Evolutionary conservation across 2,113 vertebrate species (phyloP).

Genomic region (Origma solitaria): DNA sequence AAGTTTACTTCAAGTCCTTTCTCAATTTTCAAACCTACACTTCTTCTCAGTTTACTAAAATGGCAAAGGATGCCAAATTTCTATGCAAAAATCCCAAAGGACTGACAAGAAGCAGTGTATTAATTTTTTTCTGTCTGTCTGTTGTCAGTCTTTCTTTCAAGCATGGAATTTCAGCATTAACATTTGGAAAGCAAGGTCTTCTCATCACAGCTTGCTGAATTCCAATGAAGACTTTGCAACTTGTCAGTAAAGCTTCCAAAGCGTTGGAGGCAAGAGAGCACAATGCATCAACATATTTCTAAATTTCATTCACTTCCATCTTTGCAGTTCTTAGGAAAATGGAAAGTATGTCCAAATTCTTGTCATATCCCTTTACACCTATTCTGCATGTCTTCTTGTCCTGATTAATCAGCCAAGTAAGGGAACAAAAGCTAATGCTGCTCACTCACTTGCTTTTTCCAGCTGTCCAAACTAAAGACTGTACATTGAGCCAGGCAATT

Average conservation of each 20-base stretch:
- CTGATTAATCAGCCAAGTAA: not conserved
- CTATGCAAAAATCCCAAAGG: constrained; percentile 2
- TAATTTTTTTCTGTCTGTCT: constrained; percentile 35
- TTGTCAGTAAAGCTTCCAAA: constrained; percentile 35
- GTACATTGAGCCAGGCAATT: not conserved
- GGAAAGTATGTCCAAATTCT: not conserved
- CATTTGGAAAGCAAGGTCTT: constrained; percentile 34
- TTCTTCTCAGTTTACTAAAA: constrained; percentile 9
- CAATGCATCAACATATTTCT: not conserved
- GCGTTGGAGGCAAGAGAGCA: not conserved
- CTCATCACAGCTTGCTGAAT: constrained; percentile 27
- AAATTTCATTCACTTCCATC: not conserved
- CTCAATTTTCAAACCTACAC: constrained; percentile 36
- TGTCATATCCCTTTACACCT: constrained; percentile 1
- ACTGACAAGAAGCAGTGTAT: constrained; percentile 18
- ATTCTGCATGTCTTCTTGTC: not conserved
- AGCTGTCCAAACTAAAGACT: not conserved
- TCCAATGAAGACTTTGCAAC: constrained; percentile 31
- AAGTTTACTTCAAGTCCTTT: constrained; percentile 45
- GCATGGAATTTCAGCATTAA: constrained; percentile 11
- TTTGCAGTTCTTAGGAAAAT: constrained; percentile 12
- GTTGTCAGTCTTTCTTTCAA: constrained; percentile 54
- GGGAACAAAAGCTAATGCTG: not conserved
- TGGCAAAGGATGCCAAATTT: not conserved
- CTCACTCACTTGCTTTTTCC: not conserved